Percentiles rank a stretch among this genome's conserved stretches.
These are phyloP conservation scores for Drosophila trapezifrons DNA, from an alignment of 1,140 invertebrate genomes.

Conservation along the genomic window DNA sequence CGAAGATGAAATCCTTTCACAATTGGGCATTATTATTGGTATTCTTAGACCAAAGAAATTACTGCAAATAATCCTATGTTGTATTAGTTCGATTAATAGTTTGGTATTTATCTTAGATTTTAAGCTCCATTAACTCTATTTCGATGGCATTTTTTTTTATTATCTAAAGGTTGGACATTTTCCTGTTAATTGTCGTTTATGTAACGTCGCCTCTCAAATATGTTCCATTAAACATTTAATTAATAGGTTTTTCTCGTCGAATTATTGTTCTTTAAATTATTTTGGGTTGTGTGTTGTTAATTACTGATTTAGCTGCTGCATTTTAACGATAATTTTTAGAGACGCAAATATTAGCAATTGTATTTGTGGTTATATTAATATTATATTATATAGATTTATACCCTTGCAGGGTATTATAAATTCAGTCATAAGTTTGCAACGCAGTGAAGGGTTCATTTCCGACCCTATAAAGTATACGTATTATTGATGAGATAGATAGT, in stretches of 20 bases:
- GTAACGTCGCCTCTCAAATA: neutral
- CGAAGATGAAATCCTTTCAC: neutral
- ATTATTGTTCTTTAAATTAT: neutral
- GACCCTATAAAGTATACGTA: too few species aligned
- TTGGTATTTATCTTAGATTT: neutral
- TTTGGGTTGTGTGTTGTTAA: neutral
- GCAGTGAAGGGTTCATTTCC: too few species aligned
- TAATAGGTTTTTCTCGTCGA: neutral
- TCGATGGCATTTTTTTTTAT: neutral
- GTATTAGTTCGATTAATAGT: neutral
- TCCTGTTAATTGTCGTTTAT: neutral
- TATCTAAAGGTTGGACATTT: too few species aligned
- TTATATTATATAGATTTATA: too few species aligned
- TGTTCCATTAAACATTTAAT: neutral
- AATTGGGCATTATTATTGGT: slow-evolving; percentile 5
- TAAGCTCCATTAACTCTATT: slow-evolving; percentile 1
- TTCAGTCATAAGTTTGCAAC: too few species aligned
- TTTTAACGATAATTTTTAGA: neutral
- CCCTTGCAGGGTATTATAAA: too few species aligned
- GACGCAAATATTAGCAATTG: neutral
- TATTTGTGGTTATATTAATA: neutral
- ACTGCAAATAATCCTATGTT: slow-evolving; percentile 4
- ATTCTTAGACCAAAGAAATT: neutral
- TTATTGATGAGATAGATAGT: too few species aligned
- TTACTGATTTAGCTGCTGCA: neutral